phyloP scores from a whole-genome alignment of 1,140 invertebrate species.

The Lanistes nyassanus region DNA sequence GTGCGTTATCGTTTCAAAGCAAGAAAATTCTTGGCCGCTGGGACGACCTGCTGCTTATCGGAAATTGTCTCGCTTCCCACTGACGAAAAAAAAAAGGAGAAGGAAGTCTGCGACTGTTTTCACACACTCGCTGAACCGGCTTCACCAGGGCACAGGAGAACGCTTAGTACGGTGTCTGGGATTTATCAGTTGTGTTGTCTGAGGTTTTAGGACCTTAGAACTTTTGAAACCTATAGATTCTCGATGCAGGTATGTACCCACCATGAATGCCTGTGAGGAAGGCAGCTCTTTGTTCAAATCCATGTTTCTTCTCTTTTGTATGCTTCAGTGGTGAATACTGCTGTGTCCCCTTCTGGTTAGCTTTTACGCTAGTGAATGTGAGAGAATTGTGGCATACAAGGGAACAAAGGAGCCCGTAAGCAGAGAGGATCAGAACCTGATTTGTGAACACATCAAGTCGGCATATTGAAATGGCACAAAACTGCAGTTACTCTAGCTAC shows the following conservation, averaged over 20 bases:
- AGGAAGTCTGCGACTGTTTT: too few relatives aligned
- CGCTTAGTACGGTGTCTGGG: too few relatives aligned
- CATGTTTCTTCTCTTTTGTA: constrained; percentile 36
- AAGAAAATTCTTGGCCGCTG: too few relatives aligned
- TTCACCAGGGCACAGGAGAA: too few relatives aligned
- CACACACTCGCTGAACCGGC: too few relatives aligned
- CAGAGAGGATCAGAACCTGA: not conserved
- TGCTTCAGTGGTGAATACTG: constrained; percentile 41
- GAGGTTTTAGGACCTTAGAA: too few relatives aligned
- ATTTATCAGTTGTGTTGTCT: too few relatives aligned
- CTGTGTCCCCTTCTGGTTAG: constrained; percentile 27
- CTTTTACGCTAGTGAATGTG: constrained; percentile 28
- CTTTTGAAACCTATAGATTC: constrained; percentile 21
- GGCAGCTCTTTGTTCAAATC: constrained; percentile 30
- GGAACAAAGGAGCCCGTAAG: constrained; percentile 36
- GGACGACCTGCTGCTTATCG: too few relatives aligned
- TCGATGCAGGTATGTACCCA: constrained; percentile 46
- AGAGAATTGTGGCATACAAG: constrained; percentile 28
- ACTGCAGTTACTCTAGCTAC: constrained; percentile 37
- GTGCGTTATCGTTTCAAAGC: too few relatives aligned
- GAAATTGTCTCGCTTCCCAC: too few relatives aligned
- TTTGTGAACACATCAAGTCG: not conserved
- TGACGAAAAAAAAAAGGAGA: too few relatives aligned
- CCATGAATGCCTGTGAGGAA: constrained; percentile 28
- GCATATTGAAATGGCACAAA: constrained; percentile 35